phyloP scores from a whole-genome alignment of 2,113 vertebrate species.

The Thalassarche chlororhynchos region DNA sequence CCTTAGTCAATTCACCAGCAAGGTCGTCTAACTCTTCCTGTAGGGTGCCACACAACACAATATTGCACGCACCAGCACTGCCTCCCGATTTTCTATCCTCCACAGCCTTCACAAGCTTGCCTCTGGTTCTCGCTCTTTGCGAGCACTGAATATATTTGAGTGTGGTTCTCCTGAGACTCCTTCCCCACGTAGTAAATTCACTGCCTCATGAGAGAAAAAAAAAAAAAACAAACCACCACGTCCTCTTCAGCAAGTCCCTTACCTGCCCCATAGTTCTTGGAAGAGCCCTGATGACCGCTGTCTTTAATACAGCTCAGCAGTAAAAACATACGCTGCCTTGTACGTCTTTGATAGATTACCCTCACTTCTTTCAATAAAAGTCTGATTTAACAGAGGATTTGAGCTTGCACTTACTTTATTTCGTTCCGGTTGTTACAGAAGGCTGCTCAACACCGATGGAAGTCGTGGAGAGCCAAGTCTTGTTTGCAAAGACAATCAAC shows the following conservation, averaged over 20 bases:
- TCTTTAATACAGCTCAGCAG: not conserved
- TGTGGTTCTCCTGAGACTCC: not conserved
- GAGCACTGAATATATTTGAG: not conserved
- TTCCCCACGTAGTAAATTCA: not conserved
- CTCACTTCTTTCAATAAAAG: not conserved
- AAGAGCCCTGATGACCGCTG: not conserved
- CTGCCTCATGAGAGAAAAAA: not conserved
- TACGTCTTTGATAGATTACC: not conserved
- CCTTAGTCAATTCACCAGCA: not conserved
- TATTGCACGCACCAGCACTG: rapidly evolving
- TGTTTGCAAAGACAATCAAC: not conserved
- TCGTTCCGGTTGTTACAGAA: not conserved
- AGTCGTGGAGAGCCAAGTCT: not conserved
- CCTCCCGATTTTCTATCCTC: not conserved
- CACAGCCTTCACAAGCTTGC: not conserved
- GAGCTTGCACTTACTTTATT: not conserved
- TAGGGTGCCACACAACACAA: rapidly evolving
- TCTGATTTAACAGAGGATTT: not conserved
- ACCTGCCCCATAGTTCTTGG: not conserved
- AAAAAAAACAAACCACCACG: not conserved
- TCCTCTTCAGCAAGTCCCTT: not conserved
- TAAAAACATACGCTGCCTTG: not conserved
- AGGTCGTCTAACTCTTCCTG: not conserved
- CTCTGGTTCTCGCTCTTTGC: not conserved
- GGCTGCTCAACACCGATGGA: not conserved